phyloP scores from a whole-genome alignment of 2,113 vertebrate species.

The Phocoena phocoena region DNA sequence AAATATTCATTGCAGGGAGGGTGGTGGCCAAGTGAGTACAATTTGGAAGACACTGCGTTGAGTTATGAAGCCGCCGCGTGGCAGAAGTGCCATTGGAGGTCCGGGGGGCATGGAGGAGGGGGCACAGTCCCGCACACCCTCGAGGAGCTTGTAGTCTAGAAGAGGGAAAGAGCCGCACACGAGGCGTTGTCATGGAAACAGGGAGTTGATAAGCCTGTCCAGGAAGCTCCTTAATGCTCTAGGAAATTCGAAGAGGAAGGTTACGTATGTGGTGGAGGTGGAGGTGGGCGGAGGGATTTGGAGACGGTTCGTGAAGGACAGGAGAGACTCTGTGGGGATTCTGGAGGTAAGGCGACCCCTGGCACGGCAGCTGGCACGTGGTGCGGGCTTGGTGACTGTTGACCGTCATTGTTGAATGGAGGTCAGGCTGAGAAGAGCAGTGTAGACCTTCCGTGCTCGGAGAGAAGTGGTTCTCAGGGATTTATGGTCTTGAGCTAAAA shows the following conservation, averaged over 20 bases:
- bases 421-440: neutral
- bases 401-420: neutral
- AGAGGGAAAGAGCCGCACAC: accelerated
- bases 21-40: accelerated
- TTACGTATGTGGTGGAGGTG: accelerated
- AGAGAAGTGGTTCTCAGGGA: neutral
- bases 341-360: neutral
- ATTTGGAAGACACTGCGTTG: accelerated
- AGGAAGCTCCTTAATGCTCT: neutral
- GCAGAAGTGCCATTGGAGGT: neutral
- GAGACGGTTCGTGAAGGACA: accelerated
- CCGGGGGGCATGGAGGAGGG: neutral
- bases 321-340: neutral
- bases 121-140: accelerated
- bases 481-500: neutral
- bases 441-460: accelerated
- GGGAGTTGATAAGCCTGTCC: neutral
- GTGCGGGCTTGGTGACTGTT: neutral
- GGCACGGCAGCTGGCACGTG: neutral
- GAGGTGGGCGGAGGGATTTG: neutral
- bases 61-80: accelerated
- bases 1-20: neutral
- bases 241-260: neutral
- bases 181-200: neutral
- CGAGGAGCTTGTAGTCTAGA: neutral